Evolutionary conservation across 2,113 vertebrate genomes (phyloP), one percentile per base, ranked within the genome.

Genomic region (Gopherus flavomarginatus): DNA sequence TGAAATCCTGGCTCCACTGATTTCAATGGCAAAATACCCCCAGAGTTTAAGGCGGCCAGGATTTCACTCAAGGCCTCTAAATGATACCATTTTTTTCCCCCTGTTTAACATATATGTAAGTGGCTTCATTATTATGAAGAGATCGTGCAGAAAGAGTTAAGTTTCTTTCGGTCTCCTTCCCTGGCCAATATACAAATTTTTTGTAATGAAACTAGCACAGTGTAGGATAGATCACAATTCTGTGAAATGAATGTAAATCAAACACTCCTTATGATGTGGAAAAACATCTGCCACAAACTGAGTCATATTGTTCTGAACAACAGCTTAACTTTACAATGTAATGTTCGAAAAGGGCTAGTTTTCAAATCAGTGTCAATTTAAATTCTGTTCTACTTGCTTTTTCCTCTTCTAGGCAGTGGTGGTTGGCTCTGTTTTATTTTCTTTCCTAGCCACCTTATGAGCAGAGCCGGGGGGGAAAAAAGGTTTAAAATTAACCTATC

Each of bases 281-380:
- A 89, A 89, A 94, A 90, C 93, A 83, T 90, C 93, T 94, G 91
- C 86, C 24, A 83, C 83, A 90, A 49, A 75, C 11, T 92, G 95
- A 96, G 80, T 97, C 95, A 94, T 56, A 31, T 50, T 56, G 87
- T 50, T 62, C 91, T 59, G 38, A 54, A 62, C 1, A 27, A 65
- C 87, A 85, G 81, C 52, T 29, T 75, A 21, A 62, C 56, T 80
- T 79, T 8, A 22, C 80, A 85, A 83, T 53, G 19, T 2, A 0
- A 22, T 8, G 53, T 72, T 91, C 85, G 62, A 85, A 78, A 7
- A 38, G 57, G 52, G 65, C 29, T 57, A 13, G 44, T 54, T 87
- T 83, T 83, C 54, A 92, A 35, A 57, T n/a, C 87, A 38, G 29
- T 4, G 2, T 57, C 35, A 81, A 21, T 44, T 59, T 59, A 86